phyloP scores from a whole-genome alignment of 2,888 invertebrate genomes.

The Lysandra bellargus region DNA sequence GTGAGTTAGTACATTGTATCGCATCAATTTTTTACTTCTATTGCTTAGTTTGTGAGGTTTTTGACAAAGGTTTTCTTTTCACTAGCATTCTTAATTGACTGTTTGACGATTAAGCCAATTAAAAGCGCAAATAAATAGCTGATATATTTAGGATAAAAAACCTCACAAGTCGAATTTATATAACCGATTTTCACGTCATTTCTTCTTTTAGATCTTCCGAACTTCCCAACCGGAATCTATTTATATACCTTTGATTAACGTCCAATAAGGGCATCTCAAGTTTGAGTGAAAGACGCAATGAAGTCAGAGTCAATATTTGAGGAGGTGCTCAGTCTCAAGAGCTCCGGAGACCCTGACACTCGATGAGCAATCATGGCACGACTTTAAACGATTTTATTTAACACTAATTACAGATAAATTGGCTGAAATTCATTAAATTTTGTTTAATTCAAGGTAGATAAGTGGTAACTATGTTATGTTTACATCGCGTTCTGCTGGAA shows the following conservation, averaged over 20 bases:
- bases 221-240: neutral
- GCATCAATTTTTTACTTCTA: no score
- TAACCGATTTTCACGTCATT: no score
- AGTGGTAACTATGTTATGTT: neutral
- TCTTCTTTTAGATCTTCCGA: neutral
- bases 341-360: constrained; percentile 66
- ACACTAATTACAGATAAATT: constrained; percentile 2
- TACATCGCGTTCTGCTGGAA: no score
- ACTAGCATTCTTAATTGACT: no score
- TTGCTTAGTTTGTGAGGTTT: no score
- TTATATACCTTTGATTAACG: constrained; percentile 3
- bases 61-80: no score
- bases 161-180: no score
- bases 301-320: constrained; percentile 73
- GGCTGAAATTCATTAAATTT: constrained; percentile 1
- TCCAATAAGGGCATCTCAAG: constrained; percentile 21
- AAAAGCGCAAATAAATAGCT: no score
- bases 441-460: neutral
- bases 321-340: constrained; percentile 44
- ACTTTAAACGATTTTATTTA: constrained; percentile 36
- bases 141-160: no score
- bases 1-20: no score
- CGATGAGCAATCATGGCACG: constrained; percentile 69
- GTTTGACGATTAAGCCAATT: no score
- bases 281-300: constrained; percentile 60